Conservation (phyloP, 2,797 vertebrate genomes). For the Syngnathus rostellatus region DNA sequence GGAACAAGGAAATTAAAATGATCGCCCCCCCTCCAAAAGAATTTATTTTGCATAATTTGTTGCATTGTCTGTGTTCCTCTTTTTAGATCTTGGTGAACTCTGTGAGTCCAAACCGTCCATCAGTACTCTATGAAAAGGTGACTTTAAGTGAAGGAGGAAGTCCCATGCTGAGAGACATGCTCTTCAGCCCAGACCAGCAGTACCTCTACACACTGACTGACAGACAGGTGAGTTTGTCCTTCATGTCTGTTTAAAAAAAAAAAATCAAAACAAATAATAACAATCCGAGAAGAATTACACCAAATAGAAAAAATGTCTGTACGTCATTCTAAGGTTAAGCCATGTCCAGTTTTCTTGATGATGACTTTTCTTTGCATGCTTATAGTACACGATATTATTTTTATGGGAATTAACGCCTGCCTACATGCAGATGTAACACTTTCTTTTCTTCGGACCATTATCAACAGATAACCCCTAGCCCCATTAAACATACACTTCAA, state of each 20-base stretch:
- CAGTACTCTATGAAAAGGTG: slow-evolving; percentile 86
- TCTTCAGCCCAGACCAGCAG: slow-evolving; percentile 86
- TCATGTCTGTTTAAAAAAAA: not conserved
- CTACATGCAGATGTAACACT: not conserved
- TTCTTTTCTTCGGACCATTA: slow-evolving; percentile 22
- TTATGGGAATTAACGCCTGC: not conserved
- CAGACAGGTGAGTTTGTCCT: slow-evolving; percentile 74
- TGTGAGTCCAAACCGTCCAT: slow-evolving; percentile 57
- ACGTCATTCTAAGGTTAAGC: not conserved
- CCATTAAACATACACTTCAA: slow-evolving; percentile 10
- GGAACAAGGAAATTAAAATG: not conserved
- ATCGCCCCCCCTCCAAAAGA: no score
- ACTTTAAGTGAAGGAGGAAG: slow-evolving; percentile 79
- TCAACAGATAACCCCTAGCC: not conserved
- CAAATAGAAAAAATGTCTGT: no score
- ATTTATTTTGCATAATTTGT: not conserved
- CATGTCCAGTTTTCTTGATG: not conserved
- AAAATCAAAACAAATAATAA: no score
- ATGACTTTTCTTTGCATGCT: slow-evolving; percentile 4
- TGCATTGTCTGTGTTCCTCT: slow-evolving; percentile 13
- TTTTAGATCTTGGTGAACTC: slow-evolving; percentile 85
- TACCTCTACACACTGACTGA: slow-evolving; percentile 89
- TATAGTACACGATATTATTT: not conserved
- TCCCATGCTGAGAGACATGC: slow-evolving; percentile 82
- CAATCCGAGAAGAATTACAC: no score